Percentiles rank a stretch among this genome's conserved stretches.
phyloP scores from a whole-genome alignment of 2,113 vertebrate species.

The Axis porcinus region DNA sequence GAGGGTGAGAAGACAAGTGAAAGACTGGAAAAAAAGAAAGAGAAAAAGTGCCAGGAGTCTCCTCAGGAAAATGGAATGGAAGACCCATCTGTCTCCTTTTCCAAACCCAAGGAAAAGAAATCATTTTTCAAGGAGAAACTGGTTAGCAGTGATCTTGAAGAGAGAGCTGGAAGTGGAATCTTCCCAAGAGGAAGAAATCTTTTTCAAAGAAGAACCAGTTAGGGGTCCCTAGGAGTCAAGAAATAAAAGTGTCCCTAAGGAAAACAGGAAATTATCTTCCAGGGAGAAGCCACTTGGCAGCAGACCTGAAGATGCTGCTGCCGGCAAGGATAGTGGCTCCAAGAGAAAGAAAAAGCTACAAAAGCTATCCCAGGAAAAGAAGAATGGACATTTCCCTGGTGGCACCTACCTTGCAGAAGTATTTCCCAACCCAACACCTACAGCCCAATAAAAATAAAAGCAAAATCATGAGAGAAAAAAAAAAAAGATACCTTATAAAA shows the following conservation, averaged over 20 bases:
- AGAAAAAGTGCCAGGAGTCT: constrained; percentile 17
- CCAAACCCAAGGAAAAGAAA: constrained; percentile 81
- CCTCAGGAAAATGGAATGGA: constrained; percentile 45
- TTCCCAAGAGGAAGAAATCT: not conserved
- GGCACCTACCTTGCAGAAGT: not conserved
- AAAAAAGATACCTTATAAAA: not conserved
- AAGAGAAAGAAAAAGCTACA: not conserved
- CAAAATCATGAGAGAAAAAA: not conserved
- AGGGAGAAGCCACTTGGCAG: not conserved
- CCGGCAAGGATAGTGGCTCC: not conserved
- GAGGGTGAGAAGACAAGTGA: constrained; percentile 18
- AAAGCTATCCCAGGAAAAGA: not conserved
- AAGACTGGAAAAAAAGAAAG: constrained; percentile 81
- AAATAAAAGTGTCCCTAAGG: not conserved
- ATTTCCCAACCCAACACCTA: not conserved
- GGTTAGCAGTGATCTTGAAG: not conserved
- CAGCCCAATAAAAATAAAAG: not conserved
- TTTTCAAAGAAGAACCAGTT: not conserved
- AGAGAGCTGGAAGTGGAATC: not conserved
- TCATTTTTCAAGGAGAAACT: constrained; percentile 33
- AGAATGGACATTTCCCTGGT: not conserved
- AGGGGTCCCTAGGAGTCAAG: not conserved
- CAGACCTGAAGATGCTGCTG: not conserved
- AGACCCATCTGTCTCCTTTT: not conserved
- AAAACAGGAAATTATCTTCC: not conserved